Evolutionary conservation across 2,113 vertebrate genomes (phyloP).

Genomic region (Ciconia stormi): DNA sequence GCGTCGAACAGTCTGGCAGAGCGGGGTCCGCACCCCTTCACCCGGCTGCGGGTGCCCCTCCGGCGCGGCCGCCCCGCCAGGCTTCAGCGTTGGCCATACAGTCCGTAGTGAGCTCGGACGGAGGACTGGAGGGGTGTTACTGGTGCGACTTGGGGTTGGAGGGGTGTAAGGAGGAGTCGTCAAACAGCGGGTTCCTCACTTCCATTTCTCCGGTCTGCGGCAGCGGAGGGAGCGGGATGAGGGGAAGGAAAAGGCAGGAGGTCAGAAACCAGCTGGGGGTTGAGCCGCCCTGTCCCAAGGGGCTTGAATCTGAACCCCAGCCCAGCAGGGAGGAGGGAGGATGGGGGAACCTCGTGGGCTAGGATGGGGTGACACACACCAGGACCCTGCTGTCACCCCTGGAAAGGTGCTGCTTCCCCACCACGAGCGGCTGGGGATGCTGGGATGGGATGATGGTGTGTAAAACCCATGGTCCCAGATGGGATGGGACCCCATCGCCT

Average conservation of each 20-base stretch:
- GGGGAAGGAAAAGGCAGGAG: not conserved
- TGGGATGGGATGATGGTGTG: not conserved
- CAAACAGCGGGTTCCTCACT: slow-evolving; percentile 93
- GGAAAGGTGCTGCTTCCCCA: not conserved
- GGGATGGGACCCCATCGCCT: not conserved
- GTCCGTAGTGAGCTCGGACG: not conserved
- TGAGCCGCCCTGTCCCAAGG: not conserved
- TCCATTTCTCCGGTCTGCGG: slow-evolving; percentile 94
- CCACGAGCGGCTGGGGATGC: not conserved
- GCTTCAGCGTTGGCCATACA: not conserved
- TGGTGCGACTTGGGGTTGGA: slow-evolving; percentile 70
- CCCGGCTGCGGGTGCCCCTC: not conserved
- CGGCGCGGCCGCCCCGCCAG: not conserved
- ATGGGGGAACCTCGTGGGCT: not conserved
- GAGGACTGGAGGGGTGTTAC: slow-evolving; percentile 29
- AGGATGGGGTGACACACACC: not conserved
- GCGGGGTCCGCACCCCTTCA: not conserved
- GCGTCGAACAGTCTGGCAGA: slow-evolving; percentile 8
- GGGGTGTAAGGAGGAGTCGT: slow-evolving; percentile 82
- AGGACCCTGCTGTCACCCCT: not conserved
- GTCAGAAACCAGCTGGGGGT: not conserved
- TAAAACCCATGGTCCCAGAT: not conserved
- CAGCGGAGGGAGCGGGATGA: accelerated
- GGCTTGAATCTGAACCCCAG: not conserved
- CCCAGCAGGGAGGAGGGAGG: not conserved